Percentiles rank a stretch among this genome's conserved stretches.
These are phyloP conservation scores for Acrocephalus scirpaceus DNA, from an alignment of 2,797 vertebrate genomes.

Conservation along the genomic window DNA sequence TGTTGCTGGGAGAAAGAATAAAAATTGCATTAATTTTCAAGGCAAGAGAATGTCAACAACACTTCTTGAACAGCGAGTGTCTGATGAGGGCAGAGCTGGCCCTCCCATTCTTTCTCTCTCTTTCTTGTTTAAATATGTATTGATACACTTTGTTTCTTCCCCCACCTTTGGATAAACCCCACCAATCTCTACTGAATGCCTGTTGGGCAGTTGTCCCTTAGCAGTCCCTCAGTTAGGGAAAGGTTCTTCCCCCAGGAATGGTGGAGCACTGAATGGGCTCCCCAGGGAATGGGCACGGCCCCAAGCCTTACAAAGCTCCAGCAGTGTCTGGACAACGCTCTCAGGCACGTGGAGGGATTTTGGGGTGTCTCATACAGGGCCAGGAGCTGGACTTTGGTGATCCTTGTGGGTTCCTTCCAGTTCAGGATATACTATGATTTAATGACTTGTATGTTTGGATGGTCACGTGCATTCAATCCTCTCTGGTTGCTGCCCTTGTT, in stretches of 20 bases:
- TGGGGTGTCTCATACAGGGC: not conserved
- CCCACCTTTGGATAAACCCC: not conserved
- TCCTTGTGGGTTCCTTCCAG: not conserved
- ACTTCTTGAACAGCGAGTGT: not conserved
- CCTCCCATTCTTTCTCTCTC: not conserved
- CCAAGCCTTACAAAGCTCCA: not conserved
- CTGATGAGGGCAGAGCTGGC: not conserved
- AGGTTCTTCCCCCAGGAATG: not conserved
- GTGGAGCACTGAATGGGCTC: not conserved
- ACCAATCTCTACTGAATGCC: too few relatives aligned
- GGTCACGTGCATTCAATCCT: fast-evolving
- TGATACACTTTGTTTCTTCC: not conserved
- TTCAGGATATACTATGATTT: not conserved
- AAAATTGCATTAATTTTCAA: not conserved
- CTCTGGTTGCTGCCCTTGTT: not conserved
- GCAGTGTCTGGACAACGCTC: too few relatives aligned
- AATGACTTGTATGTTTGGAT: not conserved
- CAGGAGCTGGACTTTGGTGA: not conserved
- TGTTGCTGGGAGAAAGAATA: not conserved
- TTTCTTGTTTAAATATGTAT: not conserved
- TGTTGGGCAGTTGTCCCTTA: not conserved
- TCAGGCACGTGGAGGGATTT: not conserved
- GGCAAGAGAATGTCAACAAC: not conserved
- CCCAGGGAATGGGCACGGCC: not conserved
- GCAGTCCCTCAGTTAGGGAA: not conserved